phyloP scores from a whole-genome alignment of 2,888 invertebrate genomes.

The Entomobrya multifasciata region DNA sequence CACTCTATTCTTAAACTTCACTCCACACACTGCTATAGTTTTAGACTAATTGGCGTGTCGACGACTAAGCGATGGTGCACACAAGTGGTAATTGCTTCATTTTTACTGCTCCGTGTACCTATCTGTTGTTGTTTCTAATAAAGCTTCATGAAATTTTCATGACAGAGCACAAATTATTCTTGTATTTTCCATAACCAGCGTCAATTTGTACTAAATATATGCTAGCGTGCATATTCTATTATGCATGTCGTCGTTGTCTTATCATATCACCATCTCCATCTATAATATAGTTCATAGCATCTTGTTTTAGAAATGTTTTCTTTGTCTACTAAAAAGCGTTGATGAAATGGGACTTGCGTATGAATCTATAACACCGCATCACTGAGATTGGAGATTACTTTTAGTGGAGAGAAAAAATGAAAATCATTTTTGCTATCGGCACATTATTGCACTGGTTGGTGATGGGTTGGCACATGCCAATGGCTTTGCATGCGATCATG shows the following conservation, averaged over 20 bases:
- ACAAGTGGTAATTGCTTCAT: constrained; percentile 7
- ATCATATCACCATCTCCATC: constrained; percentile 5
- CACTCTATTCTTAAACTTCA: constrained; percentile 27
- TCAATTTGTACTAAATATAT: neutral
- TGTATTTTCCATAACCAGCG: constrained; percentile 51
- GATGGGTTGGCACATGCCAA: constrained; percentile 57
- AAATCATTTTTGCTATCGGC: constrained; percentile 35
- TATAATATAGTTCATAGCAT: too few relatives aligned
- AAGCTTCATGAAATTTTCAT: constrained; percentile 68
- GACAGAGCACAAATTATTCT: constrained; percentile 65
- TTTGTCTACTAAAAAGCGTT: too few relatives aligned
- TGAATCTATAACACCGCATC: too few relatives aligned
- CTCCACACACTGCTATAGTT: constrained; percentile 25
- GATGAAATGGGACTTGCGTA: too few relatives aligned
- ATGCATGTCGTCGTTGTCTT: constrained; percentile 32
- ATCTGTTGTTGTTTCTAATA: constrained; percentile 40
- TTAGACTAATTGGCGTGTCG: constrained; percentile 48
- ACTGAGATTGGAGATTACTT: too few relatives aligned
- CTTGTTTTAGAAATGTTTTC: too few relatives aligned
- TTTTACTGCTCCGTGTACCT: too few relatives aligned
- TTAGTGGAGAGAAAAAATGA: neutral
- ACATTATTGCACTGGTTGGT: neutral
- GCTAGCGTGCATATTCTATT: neutral
- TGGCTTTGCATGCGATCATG: constrained; percentile 36
- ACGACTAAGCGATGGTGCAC: too few relatives aligned